Conservation (phyloP, 2,888 invertebrate species). For the Harpagoxenus sublaevis region DNA sequence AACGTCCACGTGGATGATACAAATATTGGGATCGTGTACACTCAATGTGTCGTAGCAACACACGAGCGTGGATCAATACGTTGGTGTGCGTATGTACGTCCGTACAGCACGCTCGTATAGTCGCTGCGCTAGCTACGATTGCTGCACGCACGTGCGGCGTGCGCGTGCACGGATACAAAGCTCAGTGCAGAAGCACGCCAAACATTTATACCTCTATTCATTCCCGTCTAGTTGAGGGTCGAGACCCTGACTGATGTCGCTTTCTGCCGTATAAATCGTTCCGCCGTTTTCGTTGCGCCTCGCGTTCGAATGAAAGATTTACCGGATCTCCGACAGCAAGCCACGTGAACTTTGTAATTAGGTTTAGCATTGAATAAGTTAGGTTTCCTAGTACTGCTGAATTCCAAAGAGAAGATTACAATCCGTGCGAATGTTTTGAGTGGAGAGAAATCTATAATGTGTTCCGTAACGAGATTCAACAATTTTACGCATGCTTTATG, state of each 20-base stretch:
- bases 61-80: conserved; percentile 44
- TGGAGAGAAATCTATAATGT: not conserved
- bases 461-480: not conserved
- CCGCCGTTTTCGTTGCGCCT: conserved; percentile 14
- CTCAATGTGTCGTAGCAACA: conserved; percentile 53
- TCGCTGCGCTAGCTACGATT: conserved; percentile 48
- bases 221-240: conserved; percentile 54
- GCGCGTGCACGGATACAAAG: conserved; percentile 63
- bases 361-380: not conserved
- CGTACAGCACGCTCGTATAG: conserved; percentile 45
- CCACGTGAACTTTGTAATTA: not conserved
- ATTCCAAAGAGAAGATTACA: not conserved
- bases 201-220: conserved; percentile 71
- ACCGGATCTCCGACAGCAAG: conserved; percentile 18
- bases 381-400: not conserved
- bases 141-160: conserved; percentile 71
- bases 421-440: not conserved
- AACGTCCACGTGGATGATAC: conserved; percentile 51
- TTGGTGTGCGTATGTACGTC: conserved; percentile 26
- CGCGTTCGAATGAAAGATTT: not conserved
- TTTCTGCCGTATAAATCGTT: conserved; percentile 39
- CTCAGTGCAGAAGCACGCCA: conserved; percentile 58
- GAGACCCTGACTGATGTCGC: conserved; percentile 45
- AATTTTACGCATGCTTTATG: not conserved
- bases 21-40: conserved; percentile 51